Evolutionary conservation across 2,797 vertebrate species (phyloP), one percentile per base, ranked within the genome.

Genomic region (Falco novaeseelandiae): DNA sequence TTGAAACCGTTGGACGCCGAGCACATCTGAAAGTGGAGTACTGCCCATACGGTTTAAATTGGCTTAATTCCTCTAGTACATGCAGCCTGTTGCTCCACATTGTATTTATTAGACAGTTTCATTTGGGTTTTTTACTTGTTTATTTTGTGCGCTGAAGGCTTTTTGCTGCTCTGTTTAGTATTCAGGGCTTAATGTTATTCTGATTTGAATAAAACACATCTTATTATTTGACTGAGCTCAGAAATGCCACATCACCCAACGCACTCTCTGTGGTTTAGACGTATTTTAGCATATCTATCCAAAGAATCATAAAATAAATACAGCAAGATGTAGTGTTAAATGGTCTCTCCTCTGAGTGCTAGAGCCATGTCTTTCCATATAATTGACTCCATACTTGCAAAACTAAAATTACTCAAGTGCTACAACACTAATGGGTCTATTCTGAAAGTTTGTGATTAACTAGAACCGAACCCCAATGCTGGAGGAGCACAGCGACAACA

Each of bases 41-140:
- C 79, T 96, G 93, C 93, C 94, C 86, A 82, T 78, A 83, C 55
- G 51, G 46, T 91, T 96, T 93, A 95, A 96, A 97, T 96, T 95
- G 95, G 66, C 91, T 91, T 97, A 97, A 97, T 97, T 95, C 89
- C 81, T 86, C 88, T 54, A 95, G 63, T 77, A 54, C 78, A 97
- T 97, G 97, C 93, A 95, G 95, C 67, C 89, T 93, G 82, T 87
- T 96, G 92, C 83, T 95, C 92, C 94, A 95, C 88, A 67, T 62
- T 96, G 76, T 54, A 94, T 94, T 96, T 97, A 97, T 95, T 97
- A 97, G 87, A 94, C 79, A 82, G 94, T 91, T 93, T 96, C 93
- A 89, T 96, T 88, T 85, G 94, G 51, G 14, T 86, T 96, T 95
- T 91, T 89, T 34, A 80, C 66, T 92, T 80, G 59, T 96, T 97